Conservation (phyloP, 2,797 vertebrate genomes). For the Steatocranus sp. region DNA sequence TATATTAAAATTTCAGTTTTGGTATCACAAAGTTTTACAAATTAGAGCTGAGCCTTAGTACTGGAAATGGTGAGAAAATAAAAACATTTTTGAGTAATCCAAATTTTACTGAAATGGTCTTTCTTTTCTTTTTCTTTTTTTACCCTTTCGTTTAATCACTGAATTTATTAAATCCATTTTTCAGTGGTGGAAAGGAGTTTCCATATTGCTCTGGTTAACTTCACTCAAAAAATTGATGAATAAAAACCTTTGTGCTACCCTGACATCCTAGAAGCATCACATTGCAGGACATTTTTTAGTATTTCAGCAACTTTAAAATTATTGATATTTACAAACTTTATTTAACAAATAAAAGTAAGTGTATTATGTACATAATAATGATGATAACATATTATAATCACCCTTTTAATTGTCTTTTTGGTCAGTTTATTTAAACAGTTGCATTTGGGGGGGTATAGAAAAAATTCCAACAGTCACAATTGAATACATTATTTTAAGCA, state of each 20-base stretch:
- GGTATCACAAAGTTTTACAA: neutral
- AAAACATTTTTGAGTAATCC: neutral
- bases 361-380: neutral
- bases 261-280: neutral
- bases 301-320: neutral
- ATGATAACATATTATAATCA: neutral
- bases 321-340: neutral
- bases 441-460: neutral
- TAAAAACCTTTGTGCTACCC: neutral
- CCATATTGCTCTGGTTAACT: neutral
- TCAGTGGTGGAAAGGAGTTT: neutral
- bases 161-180: neutral
- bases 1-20: neutral
- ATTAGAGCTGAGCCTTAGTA: neutral
- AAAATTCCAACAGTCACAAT: too few species aligned
- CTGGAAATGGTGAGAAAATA: neutral
- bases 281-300: neutral
- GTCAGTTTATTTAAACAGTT: neutral
- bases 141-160: neutral
- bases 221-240: neutral
- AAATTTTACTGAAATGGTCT: neutral
- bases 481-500: neutral
- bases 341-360: neutral
- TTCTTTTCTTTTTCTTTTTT: neutral
- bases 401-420: neutral